These are phyloP conservation scores for Xiphorhynchus elegans DNA, from an alignment of 2,113 vertebrate genomes.

Conservation along the genomic window DNA sequence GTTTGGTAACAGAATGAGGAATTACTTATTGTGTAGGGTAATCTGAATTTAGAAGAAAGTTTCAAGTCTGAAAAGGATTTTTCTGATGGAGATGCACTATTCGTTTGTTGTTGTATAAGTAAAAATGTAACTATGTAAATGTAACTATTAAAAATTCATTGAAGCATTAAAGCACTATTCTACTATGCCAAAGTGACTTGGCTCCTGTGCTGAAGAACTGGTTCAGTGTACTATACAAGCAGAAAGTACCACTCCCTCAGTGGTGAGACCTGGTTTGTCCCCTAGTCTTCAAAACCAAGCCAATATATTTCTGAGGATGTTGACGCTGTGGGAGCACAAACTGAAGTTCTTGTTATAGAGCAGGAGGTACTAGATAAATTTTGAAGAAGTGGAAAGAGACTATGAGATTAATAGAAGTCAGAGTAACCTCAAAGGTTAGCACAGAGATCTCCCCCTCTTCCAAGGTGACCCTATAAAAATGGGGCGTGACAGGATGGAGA, in stretches of 20 bases:
- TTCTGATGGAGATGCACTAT: not conserved
- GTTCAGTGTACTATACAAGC: not conserved
- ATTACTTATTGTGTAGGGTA: not conserved
- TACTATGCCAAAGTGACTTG: not conserved
- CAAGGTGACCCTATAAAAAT: not conserved
- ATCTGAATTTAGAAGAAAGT: not conserved
- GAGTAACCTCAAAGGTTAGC: not conserved
- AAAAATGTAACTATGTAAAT: not conserved
- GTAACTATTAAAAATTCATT: not conserved
- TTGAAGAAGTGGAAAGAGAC: not conserved
- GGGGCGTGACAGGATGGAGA: not conserved
- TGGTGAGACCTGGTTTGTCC: not conserved
- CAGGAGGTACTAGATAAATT: not conserved
- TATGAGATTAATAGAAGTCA: not conserved
- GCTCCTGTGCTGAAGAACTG: not conserved
- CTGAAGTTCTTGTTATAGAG: not conserved
- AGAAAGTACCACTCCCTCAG: not conserved
- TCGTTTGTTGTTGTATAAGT: not conserved
- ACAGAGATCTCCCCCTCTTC: not conserved
- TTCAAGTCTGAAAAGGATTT: not conserved
- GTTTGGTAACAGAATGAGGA: not conserved
- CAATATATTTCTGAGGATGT: not conserved
- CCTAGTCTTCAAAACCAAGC: not conserved
- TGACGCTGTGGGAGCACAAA: not conserved
- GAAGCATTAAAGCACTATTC: not conserved